phyloP scores from a whole-genome alignment of 2,888 invertebrate genomes.

The Nesidiocoris tenuis region DNA sequence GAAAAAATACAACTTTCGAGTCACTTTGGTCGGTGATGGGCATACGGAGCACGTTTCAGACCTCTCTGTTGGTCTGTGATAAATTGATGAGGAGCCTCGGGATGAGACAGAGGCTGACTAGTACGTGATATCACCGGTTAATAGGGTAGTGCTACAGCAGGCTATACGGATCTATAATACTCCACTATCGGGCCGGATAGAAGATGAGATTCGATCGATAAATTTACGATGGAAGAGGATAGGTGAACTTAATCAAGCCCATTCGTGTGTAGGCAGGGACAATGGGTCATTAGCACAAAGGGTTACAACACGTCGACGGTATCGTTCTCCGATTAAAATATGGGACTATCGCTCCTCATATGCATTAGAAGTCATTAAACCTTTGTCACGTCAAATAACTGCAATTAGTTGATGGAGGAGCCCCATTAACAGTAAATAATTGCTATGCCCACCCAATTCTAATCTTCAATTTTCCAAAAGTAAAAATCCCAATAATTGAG shows the following conservation, averaged over 20 bases:
- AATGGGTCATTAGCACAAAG: neutral
- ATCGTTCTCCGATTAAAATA: neutral
- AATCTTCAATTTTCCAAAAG: too few species aligned
- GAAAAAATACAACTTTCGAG: neutral
- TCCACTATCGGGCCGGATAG: neutral
- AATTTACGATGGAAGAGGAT: neutral
- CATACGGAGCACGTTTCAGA: neutral
- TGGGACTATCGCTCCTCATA: too few species aligned
- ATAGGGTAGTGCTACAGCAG: neutral
- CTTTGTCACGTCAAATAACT: too few species aligned
- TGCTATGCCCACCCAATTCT: too few species aligned
- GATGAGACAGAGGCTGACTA: neutral
- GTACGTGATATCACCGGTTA: neutral
- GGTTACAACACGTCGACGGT: neutral
- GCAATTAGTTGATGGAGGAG: too few species aligned
- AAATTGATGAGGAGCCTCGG: neutral
- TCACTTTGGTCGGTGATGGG: neutral
- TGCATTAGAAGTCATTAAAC: too few species aligned
- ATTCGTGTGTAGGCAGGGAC: neutral
- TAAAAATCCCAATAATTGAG: too few species aligned
- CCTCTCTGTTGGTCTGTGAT: neutral
- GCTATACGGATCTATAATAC: neutral
- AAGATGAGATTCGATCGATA: neutral
- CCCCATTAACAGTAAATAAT: too few species aligned
- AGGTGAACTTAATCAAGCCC: neutral